phyloP scores from a whole-genome alignment of 2,888 invertebrate species.

The Dicranocentrus wangi region DNA sequence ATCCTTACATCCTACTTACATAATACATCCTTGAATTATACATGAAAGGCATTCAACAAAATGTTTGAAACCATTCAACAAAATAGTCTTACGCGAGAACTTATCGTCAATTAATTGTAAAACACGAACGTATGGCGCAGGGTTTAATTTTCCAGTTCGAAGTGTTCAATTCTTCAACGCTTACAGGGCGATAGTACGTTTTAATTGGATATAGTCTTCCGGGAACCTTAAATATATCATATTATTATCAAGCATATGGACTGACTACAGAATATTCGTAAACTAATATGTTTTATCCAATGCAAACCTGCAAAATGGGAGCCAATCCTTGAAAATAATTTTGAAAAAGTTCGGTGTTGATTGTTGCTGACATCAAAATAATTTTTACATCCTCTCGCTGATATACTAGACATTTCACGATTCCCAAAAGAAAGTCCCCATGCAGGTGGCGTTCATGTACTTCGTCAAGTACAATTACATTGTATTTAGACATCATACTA shows the following conservation, averaged over 20 bases:
- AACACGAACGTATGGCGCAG: slow-evolving; percentile 93
- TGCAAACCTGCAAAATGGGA: slow-evolving; percentile 83
- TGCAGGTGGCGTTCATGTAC: slow-evolving; percentile 97
- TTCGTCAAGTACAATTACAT: slow-evolving; percentile 96
- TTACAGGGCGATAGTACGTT: slow-evolving; percentile 86
- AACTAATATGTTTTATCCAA: not conserved
- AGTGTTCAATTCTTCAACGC: slow-evolving; percentile 78
- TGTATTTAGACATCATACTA: slow-evolving; percentile 86
- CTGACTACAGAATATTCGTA: not conserved
- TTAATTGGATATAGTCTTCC: slow-evolving; percentile 95
- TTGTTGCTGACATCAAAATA: slow-evolving; percentile 98
- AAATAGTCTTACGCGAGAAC: slow-evolving; percentile 80
- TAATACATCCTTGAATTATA: too few relatives aligned
- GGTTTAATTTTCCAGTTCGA: slow-evolving; percentile 87
- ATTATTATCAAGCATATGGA: not conserved
- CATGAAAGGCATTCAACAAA: too few relatives aligned
- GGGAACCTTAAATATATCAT: slow-evolving; percentile 81
- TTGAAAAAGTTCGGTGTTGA: slow-evolving; percentile 95
- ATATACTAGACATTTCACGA: slow-evolving; percentile 92
- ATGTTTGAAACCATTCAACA: not conserved
- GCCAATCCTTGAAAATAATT: slow-evolving; percentile 90
- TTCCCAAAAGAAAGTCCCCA: slow-evolving; percentile 94
- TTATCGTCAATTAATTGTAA: slow-evolving; percentile 93
- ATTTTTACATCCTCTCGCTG: slow-evolving; percentile 87
- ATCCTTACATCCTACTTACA: too few relatives aligned